phyloP scores from a whole-genome alignment of 2,113 vertebrate species.

The Callipepla squamata region DNA sequence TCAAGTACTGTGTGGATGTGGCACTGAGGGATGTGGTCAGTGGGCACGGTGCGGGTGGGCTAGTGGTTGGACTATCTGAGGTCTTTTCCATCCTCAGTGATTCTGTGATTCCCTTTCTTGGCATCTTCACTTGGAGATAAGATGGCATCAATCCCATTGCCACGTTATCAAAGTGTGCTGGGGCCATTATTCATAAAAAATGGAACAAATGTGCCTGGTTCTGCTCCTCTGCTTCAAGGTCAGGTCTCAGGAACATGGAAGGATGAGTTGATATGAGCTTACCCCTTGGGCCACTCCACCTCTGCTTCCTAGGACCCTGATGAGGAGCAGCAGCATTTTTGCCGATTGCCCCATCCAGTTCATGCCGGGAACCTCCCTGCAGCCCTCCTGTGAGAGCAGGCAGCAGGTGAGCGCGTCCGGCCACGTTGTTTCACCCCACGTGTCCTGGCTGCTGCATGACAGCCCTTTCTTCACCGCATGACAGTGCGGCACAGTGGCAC shows the following conservation, averaged over 20 bases:
- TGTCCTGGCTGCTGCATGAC: background rate
- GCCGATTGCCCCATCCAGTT: background rate
- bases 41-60: too few relatives aligned
- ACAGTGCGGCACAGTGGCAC: background rate
- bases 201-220: background rate
- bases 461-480: background rate
- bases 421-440: background rate
- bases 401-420: background rate
- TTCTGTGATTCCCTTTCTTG: background rate
- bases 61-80: too few relatives aligned
- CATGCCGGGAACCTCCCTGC: background rate
- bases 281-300: accelerated
- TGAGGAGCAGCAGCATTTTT: background rate
- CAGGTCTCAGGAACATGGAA: background rate
- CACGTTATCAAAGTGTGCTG: background rate
- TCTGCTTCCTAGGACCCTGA: background rate
- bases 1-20: too few relatives aligned
- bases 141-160: background rate
- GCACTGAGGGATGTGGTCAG: too few relatives aligned
- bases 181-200: background rate
- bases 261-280: background rate
- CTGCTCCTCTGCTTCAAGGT: background rate
- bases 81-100: too few relatives aligned
- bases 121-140: background rate
- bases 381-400: background rate